Conservation (phyloP, 2,113 vertebrate genomes). For the Amphiprion percula region DNA sequence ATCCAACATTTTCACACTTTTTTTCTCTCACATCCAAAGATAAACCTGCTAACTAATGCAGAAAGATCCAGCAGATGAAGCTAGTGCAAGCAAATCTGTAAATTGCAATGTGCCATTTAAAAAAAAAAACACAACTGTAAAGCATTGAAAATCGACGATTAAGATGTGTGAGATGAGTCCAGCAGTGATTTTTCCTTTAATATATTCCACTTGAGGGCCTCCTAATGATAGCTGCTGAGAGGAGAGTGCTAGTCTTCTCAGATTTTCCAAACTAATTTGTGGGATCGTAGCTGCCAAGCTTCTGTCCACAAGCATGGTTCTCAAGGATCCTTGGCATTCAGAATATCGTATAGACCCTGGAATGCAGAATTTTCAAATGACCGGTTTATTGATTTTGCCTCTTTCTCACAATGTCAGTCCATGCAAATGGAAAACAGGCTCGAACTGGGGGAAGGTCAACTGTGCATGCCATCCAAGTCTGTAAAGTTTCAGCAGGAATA, state of each 20-base stretch:
- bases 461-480: not conserved
- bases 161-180: rapidly evolving
- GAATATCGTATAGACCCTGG: not conserved
- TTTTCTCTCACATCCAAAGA: no score
- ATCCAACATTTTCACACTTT: no score
- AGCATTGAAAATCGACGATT: no score
- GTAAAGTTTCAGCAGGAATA: constrained; percentile 14
- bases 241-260: not conserved
- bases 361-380: constrained; percentile 26
- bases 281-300: constrained; percentile 12
- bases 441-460: not conserved
- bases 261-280: constrained; percentile 16
- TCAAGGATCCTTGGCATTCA: constrained; percentile 30
- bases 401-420: not conserved
- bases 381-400: constrained; percentile 12
- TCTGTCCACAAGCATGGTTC: constrained; percentile 36
- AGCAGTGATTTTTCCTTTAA: not conserved
- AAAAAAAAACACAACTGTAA: no score
- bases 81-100: no score
- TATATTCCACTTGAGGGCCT: constrained; percentile 1
- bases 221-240: constrained; percentile 13
- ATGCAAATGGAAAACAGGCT: constrained; percentile 18
- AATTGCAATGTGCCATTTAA: no score
- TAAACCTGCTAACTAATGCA: no score
- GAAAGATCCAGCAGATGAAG: no score